Conservation (phyloP, 2,797 vertebrate species). For the Pseudomugil tenellus region DNA sequence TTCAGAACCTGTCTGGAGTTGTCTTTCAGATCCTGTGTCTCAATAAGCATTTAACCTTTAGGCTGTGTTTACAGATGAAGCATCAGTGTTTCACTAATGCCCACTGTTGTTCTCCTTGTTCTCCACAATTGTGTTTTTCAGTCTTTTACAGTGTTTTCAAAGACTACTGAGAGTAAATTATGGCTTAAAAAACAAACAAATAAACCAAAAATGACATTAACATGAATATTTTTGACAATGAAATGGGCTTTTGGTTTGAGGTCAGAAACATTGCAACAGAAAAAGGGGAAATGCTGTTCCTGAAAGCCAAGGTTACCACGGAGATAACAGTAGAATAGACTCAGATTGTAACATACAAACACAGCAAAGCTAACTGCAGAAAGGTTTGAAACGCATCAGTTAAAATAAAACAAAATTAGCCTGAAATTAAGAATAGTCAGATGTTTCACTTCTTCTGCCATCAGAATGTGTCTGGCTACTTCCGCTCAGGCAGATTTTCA, state of each 20-base stretch:
- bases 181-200: neutral
- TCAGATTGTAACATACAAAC: neutral
- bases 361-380: neutral
- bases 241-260: neutral
- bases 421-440: neutral
- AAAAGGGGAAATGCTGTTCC: neutral
- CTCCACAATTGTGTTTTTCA: neutral
- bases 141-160: neutral
- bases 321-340: neutral
- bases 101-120: neutral
- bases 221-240: neutral
- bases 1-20: constrained; percentile 24
- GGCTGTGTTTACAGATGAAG: constrained; percentile 28
- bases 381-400: neutral
- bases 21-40: constrained; percentile 35
- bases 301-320: neutral
- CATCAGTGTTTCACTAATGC: constrained; percentile 18
- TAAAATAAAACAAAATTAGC: neutral
- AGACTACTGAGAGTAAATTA: too few relatives aligned
- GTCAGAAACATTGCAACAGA: neutral
- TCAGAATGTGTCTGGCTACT: neutral
- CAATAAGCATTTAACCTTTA: constrained; percentile 46
- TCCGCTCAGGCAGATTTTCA: neutral
- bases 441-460: constrained; percentile 3
- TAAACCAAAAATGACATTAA: neutral